Evolutionary conservation across 2,888 invertebrate genomes (phyloP).

Genomic region (Dynastes tityus): DNA sequence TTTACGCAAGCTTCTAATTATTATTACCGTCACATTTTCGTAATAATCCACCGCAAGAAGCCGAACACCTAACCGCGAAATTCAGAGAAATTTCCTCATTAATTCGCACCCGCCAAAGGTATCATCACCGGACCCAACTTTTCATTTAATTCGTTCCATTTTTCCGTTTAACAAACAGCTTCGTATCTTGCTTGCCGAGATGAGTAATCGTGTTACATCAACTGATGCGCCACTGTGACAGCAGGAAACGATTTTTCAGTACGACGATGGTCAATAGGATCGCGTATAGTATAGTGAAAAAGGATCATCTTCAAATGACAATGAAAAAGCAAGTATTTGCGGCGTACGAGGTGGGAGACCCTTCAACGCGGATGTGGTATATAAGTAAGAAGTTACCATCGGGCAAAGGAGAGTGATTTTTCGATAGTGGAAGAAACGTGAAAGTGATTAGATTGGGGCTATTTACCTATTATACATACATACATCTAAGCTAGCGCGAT

Average conservation of each 20-base stretch:
- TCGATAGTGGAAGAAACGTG: constrained; percentile 15
- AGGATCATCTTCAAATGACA: constrained; percentile 29
- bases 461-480: constrained; percentile 14
- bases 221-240: neutral
- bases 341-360: constrained; percentile 6
- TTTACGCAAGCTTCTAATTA: neutral
- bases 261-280: neutral
- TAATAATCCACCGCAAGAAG: neutral
- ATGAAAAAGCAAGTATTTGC: neutral
- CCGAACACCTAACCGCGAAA: neutral
- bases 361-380: constrained; percentile 24
- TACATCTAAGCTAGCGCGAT: neutral
- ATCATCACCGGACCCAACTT: neutral
- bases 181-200: neutral
- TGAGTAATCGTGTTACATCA: constrained; percentile 17
- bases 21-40: neutral
- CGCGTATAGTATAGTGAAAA: neutral
- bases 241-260: neutral
- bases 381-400: constrained; percentile 20
- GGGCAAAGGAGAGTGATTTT: constrained; percentile 12
- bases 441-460: neutral
- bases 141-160: neutral
- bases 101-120: constrained; percentile 23
- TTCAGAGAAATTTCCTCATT: constrained; percentile 16
- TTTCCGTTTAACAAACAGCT: neutral